These are phyloP conservation scores for Ophraella communa DNA, from an alignment of 2,888 invertebrate species.

Conservation along the genomic window DNA sequence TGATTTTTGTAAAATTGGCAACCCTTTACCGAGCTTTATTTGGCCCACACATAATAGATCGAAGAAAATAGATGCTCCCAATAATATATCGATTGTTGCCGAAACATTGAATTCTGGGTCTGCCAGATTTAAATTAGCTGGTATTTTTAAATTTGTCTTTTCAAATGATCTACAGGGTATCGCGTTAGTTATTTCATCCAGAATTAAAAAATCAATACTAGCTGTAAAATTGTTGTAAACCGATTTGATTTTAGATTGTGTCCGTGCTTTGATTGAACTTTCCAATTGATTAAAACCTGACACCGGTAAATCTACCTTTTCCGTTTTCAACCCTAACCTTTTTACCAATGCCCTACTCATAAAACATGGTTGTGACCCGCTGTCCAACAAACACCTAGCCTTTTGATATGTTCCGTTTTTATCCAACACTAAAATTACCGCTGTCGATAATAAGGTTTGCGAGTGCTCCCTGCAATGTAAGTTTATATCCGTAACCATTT, in stretches of 20 bases:
- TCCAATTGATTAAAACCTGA: background rate
- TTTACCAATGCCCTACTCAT: background rate
- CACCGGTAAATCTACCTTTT: conserved; percentile 1
- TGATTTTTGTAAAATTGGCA: too few relatives aligned
- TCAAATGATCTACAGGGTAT: background rate
- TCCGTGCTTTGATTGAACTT: background rate
- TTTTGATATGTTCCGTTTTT: background rate
- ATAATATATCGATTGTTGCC: background rate
- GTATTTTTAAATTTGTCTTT: background rate
- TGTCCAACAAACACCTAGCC: conserved; percentile 19
- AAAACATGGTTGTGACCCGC: conserved; percentile 6
- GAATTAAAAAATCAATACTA: background rate
- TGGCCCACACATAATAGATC: too few relatives aligned
- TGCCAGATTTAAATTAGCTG: background rate
- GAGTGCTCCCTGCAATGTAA: background rate
- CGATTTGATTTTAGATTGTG: background rate
- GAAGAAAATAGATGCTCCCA: too few relatives aligned
- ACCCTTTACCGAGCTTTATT: too few relatives aligned
- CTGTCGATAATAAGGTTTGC: conserved; percentile 13
- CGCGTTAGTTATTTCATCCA: background rate
- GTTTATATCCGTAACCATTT: too few relatives aligned
- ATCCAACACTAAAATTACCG: background rate
- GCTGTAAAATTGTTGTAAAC: background rate
- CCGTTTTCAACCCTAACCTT: background rate
- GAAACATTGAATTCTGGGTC: conserved; percentile 4